phyloP scores from a whole-genome alignment of 1,140 invertebrate genomes.

The Lepidotrigona ventralis region DNA sequence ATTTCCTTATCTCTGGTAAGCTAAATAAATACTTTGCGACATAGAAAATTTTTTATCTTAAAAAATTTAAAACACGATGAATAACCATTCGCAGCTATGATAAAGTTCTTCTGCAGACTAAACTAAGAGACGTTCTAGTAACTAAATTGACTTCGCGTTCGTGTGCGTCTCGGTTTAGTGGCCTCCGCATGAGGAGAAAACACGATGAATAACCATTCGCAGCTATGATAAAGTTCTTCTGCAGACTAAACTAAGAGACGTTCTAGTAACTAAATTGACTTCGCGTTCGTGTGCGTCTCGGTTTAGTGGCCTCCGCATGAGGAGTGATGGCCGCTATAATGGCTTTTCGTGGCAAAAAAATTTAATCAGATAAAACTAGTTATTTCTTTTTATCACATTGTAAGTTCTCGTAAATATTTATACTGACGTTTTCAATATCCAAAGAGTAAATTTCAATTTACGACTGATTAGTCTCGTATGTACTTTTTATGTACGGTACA shows the following conservation, averaged over 20 bases:
- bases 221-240: background rate
- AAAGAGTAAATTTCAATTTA: background rate
- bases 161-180: background rate
- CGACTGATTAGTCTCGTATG: background rate
- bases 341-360: background rate
- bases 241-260: background rate
- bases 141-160: background rate
- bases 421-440: background rate
- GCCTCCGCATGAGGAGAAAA: background rate
- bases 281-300: background rate
- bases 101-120: background rate
- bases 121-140: background rate
- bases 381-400: background rate
- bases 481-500: background rate
- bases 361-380: background rate
- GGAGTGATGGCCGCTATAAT: background rate
- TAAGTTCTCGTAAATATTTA: background rate
- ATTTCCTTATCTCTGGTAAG: background rate
- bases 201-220: too few relatives aligned
- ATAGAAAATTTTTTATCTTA: background rate
- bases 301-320: background rate
- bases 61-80: background rate
- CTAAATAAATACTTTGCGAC: background rate
- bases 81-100: background rate
- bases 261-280: background rate